Conservation (phyloP, 1,140 invertebrate species). For the Linepithema humile region DNA sequence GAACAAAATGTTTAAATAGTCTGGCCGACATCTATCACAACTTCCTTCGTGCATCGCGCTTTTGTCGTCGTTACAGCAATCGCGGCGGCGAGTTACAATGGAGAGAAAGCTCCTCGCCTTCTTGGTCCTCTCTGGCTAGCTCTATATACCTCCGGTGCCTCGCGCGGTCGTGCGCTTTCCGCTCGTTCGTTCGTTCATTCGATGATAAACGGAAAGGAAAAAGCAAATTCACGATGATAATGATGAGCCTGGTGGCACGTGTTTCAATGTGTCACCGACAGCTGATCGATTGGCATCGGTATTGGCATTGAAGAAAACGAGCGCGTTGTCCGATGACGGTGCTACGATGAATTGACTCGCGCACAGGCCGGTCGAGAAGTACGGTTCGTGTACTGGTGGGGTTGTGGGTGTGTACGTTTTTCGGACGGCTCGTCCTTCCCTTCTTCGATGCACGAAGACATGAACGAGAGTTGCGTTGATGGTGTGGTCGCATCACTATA, state of each 20-base stretch:
- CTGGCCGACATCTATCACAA: conserved; percentile 81
- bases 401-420: conserved; percentile 16
- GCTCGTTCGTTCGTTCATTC: background rate
- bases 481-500: background rate
- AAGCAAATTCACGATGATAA: conserved; percentile 51
- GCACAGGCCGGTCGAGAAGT: conserved; percentile 14
- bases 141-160: background rate
- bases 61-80: conserved; percentile 45
- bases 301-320: conserved; percentile 33
- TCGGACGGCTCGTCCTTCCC: background rate
- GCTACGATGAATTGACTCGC: background rate
- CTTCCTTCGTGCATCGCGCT: conserved; percentile 62
- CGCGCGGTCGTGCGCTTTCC: background rate
- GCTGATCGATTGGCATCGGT: conserved; percentile 8
- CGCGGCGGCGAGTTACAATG: conserved; percentile 57
- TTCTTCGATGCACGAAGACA: background rate
- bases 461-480: background rate
- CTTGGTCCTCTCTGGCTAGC: conserved; percentile 50
- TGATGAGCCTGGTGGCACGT: background rate
- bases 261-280: background rate
- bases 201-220: conserved; percentile 26
- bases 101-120: conserved; percentile 10
- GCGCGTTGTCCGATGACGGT: background rate
- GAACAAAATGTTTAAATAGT: conserved; percentile 79
- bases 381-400: background rate